Percentiles rank a stretch among this genome's conserved stretches.
Conservation (phyloP, 2,888 invertebrate species). For the Strigamia transsilvanica region DNA sequence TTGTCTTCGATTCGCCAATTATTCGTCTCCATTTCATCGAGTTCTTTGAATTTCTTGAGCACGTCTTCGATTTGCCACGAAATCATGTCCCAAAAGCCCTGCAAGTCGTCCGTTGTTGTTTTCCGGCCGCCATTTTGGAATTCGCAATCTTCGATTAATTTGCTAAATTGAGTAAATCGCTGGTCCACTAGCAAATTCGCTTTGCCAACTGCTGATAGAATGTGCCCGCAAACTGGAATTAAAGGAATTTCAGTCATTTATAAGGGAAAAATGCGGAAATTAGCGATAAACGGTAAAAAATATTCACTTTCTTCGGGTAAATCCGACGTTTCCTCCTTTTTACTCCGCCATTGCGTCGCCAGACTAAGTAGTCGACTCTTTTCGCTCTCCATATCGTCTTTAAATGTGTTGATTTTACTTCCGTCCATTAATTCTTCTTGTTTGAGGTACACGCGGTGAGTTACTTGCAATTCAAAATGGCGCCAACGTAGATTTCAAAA, state of each 20-base stretch:
- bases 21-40: background rate
- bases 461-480: too few species aligned
- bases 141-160: slow-evolving; percentile 66
- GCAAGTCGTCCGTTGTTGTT: slow-evolving; percentile 64
- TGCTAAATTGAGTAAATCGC: slow-evolving; percentile 65
- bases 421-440: too few species aligned
- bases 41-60: slow-evolving; percentile 60
- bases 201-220: slow-evolving; percentile 64
- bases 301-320: too few species aligned
- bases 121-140: slow-evolving; percentile 64
- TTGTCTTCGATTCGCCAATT: background rate
- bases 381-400: too few species aligned
- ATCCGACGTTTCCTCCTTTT: too few species aligned
- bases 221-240: slow-evolving; percentile 62
- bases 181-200: slow-evolving; percentile 64
- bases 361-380: too few species aligned
- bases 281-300: background rate
- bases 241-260: too few species aligned
- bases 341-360: too few species aligned
- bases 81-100: slow-evolving; percentile 68
- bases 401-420: too few species aligned
- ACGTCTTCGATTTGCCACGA: slow-evolving; percentile 62
- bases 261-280: background rate
- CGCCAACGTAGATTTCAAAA: too few species aligned
- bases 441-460: too few species aligned